A percentile compares a stretch with the other conserved stretches of the same genome.
phyloP scores from a whole-genome alignment of 2,888 invertebrate genomes.

The Athalia rosae region DNA sequence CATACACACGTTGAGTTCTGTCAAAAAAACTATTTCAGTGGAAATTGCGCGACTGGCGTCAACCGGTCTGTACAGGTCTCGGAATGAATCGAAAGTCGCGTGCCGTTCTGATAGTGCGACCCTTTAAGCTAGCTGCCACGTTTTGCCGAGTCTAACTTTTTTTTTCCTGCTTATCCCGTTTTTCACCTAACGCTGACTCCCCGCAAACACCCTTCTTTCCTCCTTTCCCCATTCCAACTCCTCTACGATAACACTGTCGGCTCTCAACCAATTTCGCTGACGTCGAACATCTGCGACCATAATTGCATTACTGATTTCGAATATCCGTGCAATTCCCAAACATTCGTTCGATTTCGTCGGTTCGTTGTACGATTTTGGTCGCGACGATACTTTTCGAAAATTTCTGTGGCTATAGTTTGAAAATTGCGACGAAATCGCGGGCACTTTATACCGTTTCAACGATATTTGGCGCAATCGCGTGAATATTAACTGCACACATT shows the following conservation, averaged over 20 bases:
- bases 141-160: slow-evolving; percentile 40
- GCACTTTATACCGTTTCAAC: slow-evolving; percentile 10
- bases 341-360: not conserved
- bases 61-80: slow-evolving; percentile 25
- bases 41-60: slow-evolving; percentile 38
- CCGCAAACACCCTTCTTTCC: slow-evolving; percentile 7
- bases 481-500: slow-evolving; percentile 9
- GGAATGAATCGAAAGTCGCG: slow-evolving; percentile 47
- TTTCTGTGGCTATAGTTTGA: not conserved
- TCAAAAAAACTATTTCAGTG: slow-evolving; percentile 28
- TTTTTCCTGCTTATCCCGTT: slow-evolving; percentile 1
- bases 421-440: slow-evolving; percentile 16
- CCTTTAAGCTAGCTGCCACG: slow-evolving; percentile 28
- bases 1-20: not conserved
- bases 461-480: slow-evolving; percentile 24
- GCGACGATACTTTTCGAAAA: not conserved
- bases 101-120: slow-evolving; percentile 48
- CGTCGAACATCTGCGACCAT: slow-evolving; percentile 15
- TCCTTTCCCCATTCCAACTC: not conserved
- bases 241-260: slow-evolving; percentile 40
- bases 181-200: slow-evolving; percentile 17
- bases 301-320: not conserved
- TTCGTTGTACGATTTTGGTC: not conserved
- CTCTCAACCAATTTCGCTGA: slow-evolving; percentile 35
- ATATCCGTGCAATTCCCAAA: not conserved